These are phyloP conservation scores for Bimastos eiseni DNA, from an alignment of 2,888 invertebrate genomes.

Conservation along the genomic window DNA sequence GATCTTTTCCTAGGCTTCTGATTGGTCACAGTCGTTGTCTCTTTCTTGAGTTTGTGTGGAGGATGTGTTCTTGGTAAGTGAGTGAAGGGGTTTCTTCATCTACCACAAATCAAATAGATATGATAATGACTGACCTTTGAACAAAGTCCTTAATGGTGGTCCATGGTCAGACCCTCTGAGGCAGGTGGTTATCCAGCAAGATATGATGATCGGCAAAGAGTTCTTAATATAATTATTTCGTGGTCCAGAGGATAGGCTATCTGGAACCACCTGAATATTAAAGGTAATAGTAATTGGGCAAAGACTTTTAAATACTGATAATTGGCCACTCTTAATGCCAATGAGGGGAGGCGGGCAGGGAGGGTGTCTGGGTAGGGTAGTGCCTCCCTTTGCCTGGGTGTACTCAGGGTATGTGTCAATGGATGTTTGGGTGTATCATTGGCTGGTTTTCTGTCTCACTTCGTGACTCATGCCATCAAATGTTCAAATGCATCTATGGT, in stretches of 20 bases:
- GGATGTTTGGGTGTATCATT: not conserved
- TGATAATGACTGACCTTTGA: too few relatives aligned
- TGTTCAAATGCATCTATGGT: not conserved
- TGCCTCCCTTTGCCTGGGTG: not conserved
- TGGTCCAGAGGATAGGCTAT: too few relatives aligned
- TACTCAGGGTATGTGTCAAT: not conserved
- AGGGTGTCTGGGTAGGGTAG: not conserved
- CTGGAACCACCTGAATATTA: not conserved
- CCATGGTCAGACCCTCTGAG: too few relatives aligned
- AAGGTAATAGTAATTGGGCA: not conserved
- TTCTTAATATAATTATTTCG: too few relatives aligned
- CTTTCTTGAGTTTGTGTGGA: too few relatives aligned
- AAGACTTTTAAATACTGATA: not conserved
- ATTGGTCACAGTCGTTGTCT: too few relatives aligned
- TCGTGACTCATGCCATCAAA: not conserved
- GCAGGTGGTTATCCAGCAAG: not conserved
- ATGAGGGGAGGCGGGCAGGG: not conserved
- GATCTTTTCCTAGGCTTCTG: too few relatives aligned
- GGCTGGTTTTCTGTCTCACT: not conserved
- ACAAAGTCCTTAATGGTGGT: too few relatives aligned
- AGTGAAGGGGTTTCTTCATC: too few relatives aligned
- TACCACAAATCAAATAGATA: too few relatives aligned
- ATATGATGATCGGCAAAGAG: too few relatives aligned
- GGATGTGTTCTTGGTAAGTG: too few relatives aligned
- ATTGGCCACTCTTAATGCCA: not conserved